Evolutionary conservation across 2,113 vertebrate genomes (phyloP).

Genomic region (Melozone crissalis): DNA sequence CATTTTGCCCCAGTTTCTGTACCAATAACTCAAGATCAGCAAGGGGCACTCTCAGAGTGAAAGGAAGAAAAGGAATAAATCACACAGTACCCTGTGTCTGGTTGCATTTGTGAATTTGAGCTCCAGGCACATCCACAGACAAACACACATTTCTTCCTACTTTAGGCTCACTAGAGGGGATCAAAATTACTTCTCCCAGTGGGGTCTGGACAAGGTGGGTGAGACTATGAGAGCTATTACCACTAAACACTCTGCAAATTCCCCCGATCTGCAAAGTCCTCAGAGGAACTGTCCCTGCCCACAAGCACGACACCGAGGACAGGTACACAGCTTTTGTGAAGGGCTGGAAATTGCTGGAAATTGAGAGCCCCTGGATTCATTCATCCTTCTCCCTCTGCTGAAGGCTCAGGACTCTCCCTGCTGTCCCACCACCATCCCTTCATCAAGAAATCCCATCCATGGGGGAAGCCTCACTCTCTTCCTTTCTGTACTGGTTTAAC

Average conservation of each 20-base stretch:
- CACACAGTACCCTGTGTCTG: no score
- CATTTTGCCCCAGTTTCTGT: rapidly evolving
- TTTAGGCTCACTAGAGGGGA: background rate
- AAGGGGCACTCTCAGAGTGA: background rate
- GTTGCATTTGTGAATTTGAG: background rate
- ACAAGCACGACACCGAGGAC: background rate
- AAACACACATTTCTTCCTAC: background rate
- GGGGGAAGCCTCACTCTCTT: background rate
- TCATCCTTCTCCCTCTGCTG: background rate
- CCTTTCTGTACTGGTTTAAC: background rate
- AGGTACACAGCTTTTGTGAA: background rate
- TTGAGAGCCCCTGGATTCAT: background rate
- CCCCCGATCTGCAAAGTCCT: background rate
- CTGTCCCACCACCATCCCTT: background rate
- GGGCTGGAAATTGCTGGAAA: background rate
- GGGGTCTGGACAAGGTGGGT: background rate
- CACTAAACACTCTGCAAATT: background rate
- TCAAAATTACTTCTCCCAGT: background rate
- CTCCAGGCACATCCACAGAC: background rate
- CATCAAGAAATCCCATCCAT: background rate
- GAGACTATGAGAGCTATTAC: background rate
- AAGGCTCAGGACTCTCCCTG: background rate
- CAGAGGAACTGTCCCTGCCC: background rate
- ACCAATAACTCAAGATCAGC: background rate
- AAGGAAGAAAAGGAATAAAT: background rate